Evolutionary conservation across 2,888 invertebrate species (phyloP), one percentile per base, ranked within the genome.

Genomic region (Diarsia mendica): DNA sequence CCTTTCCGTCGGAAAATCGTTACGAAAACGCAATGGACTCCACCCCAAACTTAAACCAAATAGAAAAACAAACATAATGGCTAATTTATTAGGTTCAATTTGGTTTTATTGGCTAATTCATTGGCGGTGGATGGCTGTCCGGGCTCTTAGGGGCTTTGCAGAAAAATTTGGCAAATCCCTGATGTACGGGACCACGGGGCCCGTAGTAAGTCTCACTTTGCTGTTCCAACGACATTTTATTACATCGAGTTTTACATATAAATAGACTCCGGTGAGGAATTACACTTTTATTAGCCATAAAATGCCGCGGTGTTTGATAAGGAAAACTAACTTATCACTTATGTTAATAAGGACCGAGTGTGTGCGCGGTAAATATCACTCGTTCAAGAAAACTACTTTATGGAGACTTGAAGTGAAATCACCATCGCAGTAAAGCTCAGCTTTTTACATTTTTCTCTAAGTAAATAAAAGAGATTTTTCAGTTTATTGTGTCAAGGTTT

Each of bases 81-180:
- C 84, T 91, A 93, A 95, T 95, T 95, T 96, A 96, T 95, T 95
- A 93, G 91, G 91, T 94, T 93, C 95, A 95, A 96, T 96, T 95
- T 95, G 93, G 92, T 94, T 96, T 95, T 96, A 96, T 96, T 94
- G 94, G 94, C 94, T 95, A 95, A 96, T 96, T 95, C 95, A 94
- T 95, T 93, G 95, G 92, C 92, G 91, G 92, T 91, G 91, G 93
- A 92, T 92, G 84, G 90, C 89, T 89, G 89, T 88, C 88, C 89
- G 89, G 90, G 85, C 84, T 89, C 84, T 80, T 80, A 75, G 83
- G 85, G 87, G 87, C 82, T 88, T 82, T 82, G 86, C 84, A 84
- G 89, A 92, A 86, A 92, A 92, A 91, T 93, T 93, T 91, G 90
- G 87, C 89, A 92, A 93, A 95, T 93, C 94, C 93, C 91, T 91